phyloP scores from a whole-genome alignment of 2,797 vertebrate species.

The Aselliscus stoliczkanus region DNA sequence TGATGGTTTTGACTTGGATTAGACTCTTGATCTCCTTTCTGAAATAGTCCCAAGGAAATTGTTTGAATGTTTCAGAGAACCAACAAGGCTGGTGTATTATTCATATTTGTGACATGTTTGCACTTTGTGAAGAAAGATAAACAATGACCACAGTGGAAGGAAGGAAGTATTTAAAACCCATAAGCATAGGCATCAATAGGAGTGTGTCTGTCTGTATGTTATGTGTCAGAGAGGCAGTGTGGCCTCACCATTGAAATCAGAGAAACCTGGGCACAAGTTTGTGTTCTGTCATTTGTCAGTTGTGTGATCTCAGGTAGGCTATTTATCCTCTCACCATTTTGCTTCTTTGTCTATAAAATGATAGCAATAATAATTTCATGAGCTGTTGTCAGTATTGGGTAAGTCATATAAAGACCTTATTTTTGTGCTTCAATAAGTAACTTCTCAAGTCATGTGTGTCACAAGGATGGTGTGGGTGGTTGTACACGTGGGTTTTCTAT shows the following conservation, averaged over 20 bases:
- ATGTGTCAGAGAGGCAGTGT: background rate
- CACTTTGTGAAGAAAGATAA: slow-evolving; percentile 14
- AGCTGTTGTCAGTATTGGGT: background rate
- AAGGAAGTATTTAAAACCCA: background rate
- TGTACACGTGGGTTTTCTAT: background rate
- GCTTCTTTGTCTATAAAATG: background rate
- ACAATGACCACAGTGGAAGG: background rate
- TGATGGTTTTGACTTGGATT: background rate
- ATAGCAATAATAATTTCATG: background rate
- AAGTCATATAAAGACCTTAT: background rate
- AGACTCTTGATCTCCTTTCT: background rate
- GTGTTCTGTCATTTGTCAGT: background rate
- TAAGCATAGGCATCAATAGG: background rate
- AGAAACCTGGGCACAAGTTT: background rate
- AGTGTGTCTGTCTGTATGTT: background rate
- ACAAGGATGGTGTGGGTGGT: background rate
- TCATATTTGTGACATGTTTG: background rate
- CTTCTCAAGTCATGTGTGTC: background rate
- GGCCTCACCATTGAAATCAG: background rate
- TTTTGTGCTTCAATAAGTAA: background rate
- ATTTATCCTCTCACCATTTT: background rate
- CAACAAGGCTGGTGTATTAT: background rate
- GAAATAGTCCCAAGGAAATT: background rate
- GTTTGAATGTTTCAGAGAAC: background rate
- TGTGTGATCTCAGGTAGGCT: background rate